A percentile compares a stretch with the other conserved stretches of the same genome.
phyloP scores from a whole-genome alignment of 2,113 vertebrate genomes.

The Balaenoptera acutorostrata region DNA sequence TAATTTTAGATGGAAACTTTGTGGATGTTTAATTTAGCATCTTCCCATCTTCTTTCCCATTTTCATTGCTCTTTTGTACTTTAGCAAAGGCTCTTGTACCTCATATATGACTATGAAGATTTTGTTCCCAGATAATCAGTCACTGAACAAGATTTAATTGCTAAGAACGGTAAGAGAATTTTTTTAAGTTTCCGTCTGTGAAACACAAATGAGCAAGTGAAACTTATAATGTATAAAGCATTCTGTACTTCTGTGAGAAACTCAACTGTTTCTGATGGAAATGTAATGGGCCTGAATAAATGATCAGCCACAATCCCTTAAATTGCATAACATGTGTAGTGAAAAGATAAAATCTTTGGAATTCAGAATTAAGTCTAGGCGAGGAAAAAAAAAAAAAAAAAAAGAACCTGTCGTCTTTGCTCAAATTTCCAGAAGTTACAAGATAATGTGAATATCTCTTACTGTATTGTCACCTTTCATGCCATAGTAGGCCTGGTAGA shows the following conservation, averaged over 20 bases:
- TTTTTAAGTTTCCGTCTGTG: neutral
- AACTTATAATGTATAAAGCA: neutral
- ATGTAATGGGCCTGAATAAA: neutral
- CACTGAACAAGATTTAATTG: neutral
- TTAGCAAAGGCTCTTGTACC: neutral
- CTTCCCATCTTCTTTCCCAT: neutral
- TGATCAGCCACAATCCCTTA: neutral
- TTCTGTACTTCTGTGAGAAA: neutral
- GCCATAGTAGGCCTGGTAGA: neutral
- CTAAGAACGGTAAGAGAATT: neutral
- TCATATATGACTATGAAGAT: neutral
- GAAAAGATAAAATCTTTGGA: neutral
- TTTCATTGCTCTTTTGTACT: neutral
- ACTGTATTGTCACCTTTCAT: neutral
- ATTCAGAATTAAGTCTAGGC: neutral
- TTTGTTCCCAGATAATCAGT: neutral
- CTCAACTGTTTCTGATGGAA: neutral
- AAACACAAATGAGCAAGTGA: conserved; percentile 12
- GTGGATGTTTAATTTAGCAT: neutral
- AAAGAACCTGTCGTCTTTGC: neutral
- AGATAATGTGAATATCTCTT: neutral
- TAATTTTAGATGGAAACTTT: neutral
- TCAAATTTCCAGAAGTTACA: neutral
- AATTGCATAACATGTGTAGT: neutral
- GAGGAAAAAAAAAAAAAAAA: neutral